Conservation (phyloP, 2,888 invertebrate genomes). For the Orthosia gracilis region DNA sequence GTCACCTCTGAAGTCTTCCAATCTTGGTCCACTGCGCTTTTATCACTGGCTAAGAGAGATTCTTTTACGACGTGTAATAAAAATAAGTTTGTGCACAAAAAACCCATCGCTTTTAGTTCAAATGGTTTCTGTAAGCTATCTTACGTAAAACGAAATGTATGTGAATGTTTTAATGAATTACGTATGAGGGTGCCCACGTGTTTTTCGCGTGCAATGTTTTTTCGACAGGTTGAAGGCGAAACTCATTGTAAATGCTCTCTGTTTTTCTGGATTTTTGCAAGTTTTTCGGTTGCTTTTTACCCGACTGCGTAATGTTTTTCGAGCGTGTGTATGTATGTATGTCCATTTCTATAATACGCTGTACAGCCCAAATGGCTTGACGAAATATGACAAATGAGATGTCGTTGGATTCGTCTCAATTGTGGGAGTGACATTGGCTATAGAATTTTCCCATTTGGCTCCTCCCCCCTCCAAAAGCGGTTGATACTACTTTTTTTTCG, state of each 20-base stretch:
- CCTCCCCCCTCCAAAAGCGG: no score
- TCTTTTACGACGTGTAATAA: slow-evolving; percentile 69
- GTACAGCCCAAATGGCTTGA: no score
- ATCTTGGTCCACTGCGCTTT: slow-evolving; percentile 55
- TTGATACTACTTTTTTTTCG: no score
- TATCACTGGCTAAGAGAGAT: slow-evolving; percentile 61
- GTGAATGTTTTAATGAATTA: slow-evolving; percentile 40
- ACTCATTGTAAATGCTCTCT: background rate
- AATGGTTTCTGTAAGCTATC: slow-evolving; percentile 48
- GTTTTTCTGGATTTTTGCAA: background rate
- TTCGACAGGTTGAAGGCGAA: background rate
- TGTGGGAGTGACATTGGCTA: no score
- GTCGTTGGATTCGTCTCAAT: no score
- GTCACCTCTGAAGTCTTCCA: slow-evolving; percentile 5
- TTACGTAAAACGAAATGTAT: slow-evolving; percentile 19
- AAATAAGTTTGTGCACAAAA: slow-evolving; percentile 62
- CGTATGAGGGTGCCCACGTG: slow-evolving; percentile 26
- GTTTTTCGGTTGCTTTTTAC: background rate
- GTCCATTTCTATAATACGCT: no score
- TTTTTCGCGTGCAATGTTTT: slow-evolving; percentile 11
- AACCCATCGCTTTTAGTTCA: slow-evolving; percentile 45
- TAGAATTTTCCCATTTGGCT: no score
- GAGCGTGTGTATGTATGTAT: no score
- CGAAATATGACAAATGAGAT: no score
- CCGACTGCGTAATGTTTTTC: no score